Evolutionary conservation across 2,888 invertebrate species (phyloP).

Genomic region (Leptopilina syphax): DNA sequence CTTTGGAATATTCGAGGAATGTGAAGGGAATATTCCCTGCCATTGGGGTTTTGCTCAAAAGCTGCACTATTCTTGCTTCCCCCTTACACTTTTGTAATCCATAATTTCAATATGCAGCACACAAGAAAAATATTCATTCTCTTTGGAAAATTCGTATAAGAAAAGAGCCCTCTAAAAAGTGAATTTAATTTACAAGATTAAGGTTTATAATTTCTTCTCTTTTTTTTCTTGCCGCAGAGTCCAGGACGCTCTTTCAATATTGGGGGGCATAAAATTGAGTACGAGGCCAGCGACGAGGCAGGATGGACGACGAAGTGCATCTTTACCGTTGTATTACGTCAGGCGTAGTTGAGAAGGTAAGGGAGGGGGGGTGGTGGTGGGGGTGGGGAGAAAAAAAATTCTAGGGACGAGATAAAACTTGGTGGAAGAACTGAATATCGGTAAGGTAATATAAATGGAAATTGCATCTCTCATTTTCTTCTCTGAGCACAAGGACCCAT

Average conservation of each 20-base stretch:
- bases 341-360: constrained; percentile 54
- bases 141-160: not conserved
- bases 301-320: constrained; percentile 78
- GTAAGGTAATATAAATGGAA: constrained; percentile 73
- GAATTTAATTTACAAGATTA: constrained; percentile 27
- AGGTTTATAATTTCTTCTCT: constrained; percentile 49
- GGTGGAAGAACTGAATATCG: constrained; percentile 52
- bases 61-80: too few species aligned
- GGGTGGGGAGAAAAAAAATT: constrained; percentile 43
- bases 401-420: constrained; percentile 58
- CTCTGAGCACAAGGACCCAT: constrained; percentile 50
- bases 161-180: not conserved
- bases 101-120: too few species aligned
- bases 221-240: constrained; percentile 64
- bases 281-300: constrained; percentile 77
- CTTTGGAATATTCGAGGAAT: too few species aligned
- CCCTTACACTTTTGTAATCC: too few species aligned
- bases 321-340: constrained; percentile 73
- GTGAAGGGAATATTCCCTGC: too few species aligned
- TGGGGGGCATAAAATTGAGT: constrained; percentile 77
- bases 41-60: too few species aligned
- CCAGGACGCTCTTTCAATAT: constrained; percentile 75
- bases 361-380: too few species aligned
- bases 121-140: too few species aligned
- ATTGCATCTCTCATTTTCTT: constrained; percentile 59